Evolutionary conservation across 2,113 vertebrate genomes (phyloP), one percentile per base, ranked within the genome.

Genomic region (Otocyon megalotis): DNA sequence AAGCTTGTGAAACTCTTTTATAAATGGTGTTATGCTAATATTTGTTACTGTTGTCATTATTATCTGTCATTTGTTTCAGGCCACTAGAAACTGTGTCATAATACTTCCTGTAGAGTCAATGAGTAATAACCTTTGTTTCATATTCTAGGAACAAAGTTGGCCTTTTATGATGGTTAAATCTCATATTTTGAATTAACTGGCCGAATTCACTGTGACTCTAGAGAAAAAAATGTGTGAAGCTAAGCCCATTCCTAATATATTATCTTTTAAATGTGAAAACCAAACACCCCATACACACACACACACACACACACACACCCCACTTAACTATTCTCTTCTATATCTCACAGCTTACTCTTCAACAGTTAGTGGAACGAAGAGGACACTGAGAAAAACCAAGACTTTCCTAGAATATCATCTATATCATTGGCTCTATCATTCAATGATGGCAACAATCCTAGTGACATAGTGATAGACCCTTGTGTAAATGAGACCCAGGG

Each of bases 121-220:
- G 72, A 92, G 13, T 62, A 32, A 90, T 62, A 86, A 96, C 20
- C 54, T 28, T 35, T 80, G 65, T 84, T 90, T 37, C 87, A 24
- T 53, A 74, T 69, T 63, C 76, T 37, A 48, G 43, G 10, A 48
- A 89, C 19, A 79, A 93, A 85, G 26, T 24, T 43, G 12, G 3
- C 54, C 48, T 90, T 79, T 62, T 85, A 82, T 35, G 35, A 74
- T 84, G 14, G 56, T 5, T 69, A 80, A 62, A 5, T 74, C 56
- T 92, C 69, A 82, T 67, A 48, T 69, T 94, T 92, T 97, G 54
- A 92, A 93, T 92, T 93, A 62, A 87, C 48, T 94, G 37, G 20
- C 22, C 48, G 16, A 72, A 81, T 84, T 96, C 63, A 90, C 56
- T 95, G 16, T 90, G 37, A 90, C 65, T 8, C 16, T 56, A 67